Evolutionary conservation across 2,888 invertebrate genomes (phyloP), one percentile per base, ranked within the genome.

Genomic region (Cyrtodaria siliqua): DNA sequence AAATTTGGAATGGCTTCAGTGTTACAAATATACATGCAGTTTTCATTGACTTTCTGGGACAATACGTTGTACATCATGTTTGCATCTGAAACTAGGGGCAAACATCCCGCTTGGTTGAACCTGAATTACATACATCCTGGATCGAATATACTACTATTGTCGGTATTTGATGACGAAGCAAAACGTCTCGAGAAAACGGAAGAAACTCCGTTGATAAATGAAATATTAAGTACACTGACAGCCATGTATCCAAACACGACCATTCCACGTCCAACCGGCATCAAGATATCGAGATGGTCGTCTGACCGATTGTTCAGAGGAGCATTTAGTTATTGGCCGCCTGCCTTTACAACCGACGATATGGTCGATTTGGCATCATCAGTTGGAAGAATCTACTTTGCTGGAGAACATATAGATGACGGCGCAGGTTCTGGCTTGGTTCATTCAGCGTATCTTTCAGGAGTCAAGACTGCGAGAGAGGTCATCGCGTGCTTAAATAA

Each of bases 381-480:
- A 0, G 64, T 77, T n/a, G 81, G 75, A 2, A 55, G 72, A 12
- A 18, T 83, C 1, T 49, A 68, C 49, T 83, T 83, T 47, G 79
- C 81, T 1, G 81, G 83, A 14, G 83, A 79, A 40, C 66, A 78
- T 29, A 3, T 50, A 14, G 27, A 27, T n/a, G 20, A 18, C 8
- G 18, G 20, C 8, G 20, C 16, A 6, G 24, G 50, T 2, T 20
- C n/a, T 20, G 38, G 50, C 8, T 61, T n/a, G 20, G 23, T 50
- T 12, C 61, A 61, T 16, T 18, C n/a, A 29, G 61, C 61, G 0
- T 33, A 50, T 20, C 14, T 18, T 6, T 18, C 50, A 6, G 61
- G 61, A 9, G 3, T 50, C 14, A 49, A 33, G 29, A 29, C 23
- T 16, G 49, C 49, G 26, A 33, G 12, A 8, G 6, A 33, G 33